Evolutionary conservation across 2,888 invertebrate genomes (phyloP), one percentile per base, ranked within the genome.

Genomic region (Lithodes maja): DNA sequence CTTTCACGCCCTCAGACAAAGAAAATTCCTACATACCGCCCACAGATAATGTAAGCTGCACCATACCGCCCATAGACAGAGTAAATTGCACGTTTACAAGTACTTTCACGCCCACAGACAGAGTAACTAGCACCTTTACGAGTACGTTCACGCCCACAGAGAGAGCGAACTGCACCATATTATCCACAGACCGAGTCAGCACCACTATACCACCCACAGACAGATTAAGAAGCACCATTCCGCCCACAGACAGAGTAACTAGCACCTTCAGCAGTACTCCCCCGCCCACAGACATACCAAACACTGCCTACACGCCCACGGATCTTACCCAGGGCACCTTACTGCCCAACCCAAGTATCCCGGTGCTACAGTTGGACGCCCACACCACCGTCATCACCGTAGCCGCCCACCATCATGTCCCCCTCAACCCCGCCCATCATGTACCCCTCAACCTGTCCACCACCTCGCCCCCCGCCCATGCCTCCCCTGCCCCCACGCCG

Each of bases 401-500:
- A 1, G 87, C 78, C 9, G 81, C 85, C 17, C 87, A 85, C 7
- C 68, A 68, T 12, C 86, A 90, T 33, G 80, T 83, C 83, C 90
- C 86, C 17, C 74, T 90, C 33, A 87, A 90, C 84, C 68, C 69
- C 33, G 33, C 33, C 33, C 33, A 33, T 33, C 87, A 90, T 50
- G 85, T 87, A 85, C 90, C 90, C 33, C 81, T 90, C 50, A 90
- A 90, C 85, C 78, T 90, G 50, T 84, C 83, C 86, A 90, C 90
- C 54, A 85, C 69, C 15, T 85, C 90, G 7, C 87, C 87, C 54
- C 74, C 79, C 79, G 80, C 81, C 87, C 61, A 68, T 81, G 50
- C 87, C 86, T 3, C 86, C 52, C 74, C 87, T 9, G 85, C 90
- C 3, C 87, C 90, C 53, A 69, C 87, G 55, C 85, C 87, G 68